These are phyloP conservation scores for Percopsis omiscomaycus DNA, from an alignment of 2,797 vertebrate genomes.

Conservation along the genomic window DNA sequence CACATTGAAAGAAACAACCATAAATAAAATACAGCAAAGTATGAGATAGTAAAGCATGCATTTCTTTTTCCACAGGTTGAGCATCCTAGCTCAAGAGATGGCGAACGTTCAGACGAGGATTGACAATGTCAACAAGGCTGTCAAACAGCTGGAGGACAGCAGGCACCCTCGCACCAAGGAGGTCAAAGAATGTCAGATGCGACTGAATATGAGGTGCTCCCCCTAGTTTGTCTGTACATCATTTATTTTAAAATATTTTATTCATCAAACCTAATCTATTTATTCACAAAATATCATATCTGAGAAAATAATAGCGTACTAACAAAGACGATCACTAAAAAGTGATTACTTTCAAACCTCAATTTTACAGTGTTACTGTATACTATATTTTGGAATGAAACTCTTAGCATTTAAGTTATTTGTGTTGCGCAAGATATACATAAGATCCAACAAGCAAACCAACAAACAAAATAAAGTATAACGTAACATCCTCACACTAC, in stretches of 20 bases:
- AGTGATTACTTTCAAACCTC: too few species aligned
- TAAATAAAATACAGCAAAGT: too few species aligned
- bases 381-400: neutral
- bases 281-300: too few species aligned
- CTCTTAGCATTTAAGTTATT: neutral
- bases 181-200: constrained; percentile 83
- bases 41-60: neutral
- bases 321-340: too few species aligned
- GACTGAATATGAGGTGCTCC: constrained; percentile 86
- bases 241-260: neutral
- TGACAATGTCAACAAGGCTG: constrained; percentile 84
- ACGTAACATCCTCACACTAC: too few species aligned
- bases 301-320: too few species aligned
- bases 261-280: too few species aligned
- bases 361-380: neutral
- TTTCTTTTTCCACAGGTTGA: constrained; percentile 79
- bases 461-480: too few species aligned
- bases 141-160: constrained; percentile 87
- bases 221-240: neutral
- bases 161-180: constrained; percentile 88
- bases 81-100: constrained; percentile 91
- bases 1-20: too few species aligned
- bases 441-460: too few species aligned
- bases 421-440: too few species aligned
- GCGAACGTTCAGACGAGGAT: constrained; percentile 83